These are phyloP conservation scores for Campoletis sonorensis DNA, from an alignment of 1,140 invertebrate species.

Conservation along the genomic window DNA sequence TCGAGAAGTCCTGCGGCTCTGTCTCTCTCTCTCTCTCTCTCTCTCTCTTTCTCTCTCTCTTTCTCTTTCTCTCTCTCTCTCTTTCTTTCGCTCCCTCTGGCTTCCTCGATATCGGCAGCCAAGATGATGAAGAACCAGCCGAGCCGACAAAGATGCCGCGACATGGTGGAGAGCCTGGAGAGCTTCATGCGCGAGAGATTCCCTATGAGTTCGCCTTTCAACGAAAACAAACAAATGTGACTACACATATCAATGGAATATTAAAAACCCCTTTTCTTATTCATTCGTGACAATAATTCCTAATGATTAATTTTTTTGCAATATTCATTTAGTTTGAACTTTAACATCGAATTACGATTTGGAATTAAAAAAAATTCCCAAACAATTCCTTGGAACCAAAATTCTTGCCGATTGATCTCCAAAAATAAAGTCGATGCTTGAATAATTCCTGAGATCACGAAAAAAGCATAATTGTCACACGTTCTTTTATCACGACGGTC, in stretches of 20 bases:
- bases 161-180: conserved; percentile 63
- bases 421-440: too few relatives aligned
- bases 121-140: conserved; percentile 71
- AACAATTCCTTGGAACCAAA: too few relatives aligned
- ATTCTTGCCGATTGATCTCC: too few relatives aligned
- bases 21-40: conserved; percentile 23
- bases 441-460: too few relatives aligned
- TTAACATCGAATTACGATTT: too few relatives aligned
- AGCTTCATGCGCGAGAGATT: neutral
- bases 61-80: neutral
- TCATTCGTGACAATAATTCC: neutral
- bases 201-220: conserved; percentile 27
- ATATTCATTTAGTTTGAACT: neutral
- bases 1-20: neutral
- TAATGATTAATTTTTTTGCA: neutral
- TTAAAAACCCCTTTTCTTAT: neutral
- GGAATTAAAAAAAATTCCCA: too few relatives aligned
- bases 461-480: too few relatives aligned
- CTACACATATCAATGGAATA: neutral
- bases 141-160: conserved; percentile 71
- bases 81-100: conserved; percentile 35
- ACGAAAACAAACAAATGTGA: neutral
- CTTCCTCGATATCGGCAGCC: conserved; percentile 61
- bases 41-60: conserved; percentile 27
- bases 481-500: too few relatives aligned